Evolutionary conservation across 2,888 invertebrate species (phyloP), one percentile per base, ranked within the genome.

Genomic region (Dryocosmus kuriphilus): DNA sequence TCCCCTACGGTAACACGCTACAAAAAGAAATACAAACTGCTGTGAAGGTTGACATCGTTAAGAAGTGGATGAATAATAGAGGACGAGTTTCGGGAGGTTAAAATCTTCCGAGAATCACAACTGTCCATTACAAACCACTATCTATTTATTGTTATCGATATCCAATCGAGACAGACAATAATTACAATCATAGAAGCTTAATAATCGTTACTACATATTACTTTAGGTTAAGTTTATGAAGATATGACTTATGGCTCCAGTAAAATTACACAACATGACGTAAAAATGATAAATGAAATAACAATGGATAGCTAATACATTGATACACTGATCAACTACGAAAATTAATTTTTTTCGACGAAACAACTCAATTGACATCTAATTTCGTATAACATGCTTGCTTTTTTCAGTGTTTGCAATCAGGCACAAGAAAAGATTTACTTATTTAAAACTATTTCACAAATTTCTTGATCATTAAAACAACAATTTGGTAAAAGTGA

Each of bases 281-380:
- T 90, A 88, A 89, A 89, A 88, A 86, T 90, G 88, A 90, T 85
- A 88, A 90, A 88, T 87, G 88, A 88, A 81, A 88, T 89, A 89
- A 90, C 89, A 88, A 89, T 85, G 84, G 87, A 87, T 90, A 85
- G 88, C 80, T 87, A 51, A 71, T 71, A 85, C 86, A 88, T 83
- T 85, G 88, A 85, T 84, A 87, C 86, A 87, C 86, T 84, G 46
- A 71, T 71, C 30, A 71, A 27, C 51, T 71, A n/a, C 30, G n/a
- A n/a, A n/a, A n/a, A 41, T 41, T 16, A 16, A 51, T 24, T 27
- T 67, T 71, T 71, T 24, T 51, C n/a, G n/a, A 51, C 16, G 30
- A 22, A 41, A 27, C 30, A 71, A 71, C 46, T 71, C 30, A 30
- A 71, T 71, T 51, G 51, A 71, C 41, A 67, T 41, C 24, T 51